Evolutionary conservation across 2,888 invertebrate species (phyloP).

Genomic region (Hirtodrosophila duncani): DNA sequence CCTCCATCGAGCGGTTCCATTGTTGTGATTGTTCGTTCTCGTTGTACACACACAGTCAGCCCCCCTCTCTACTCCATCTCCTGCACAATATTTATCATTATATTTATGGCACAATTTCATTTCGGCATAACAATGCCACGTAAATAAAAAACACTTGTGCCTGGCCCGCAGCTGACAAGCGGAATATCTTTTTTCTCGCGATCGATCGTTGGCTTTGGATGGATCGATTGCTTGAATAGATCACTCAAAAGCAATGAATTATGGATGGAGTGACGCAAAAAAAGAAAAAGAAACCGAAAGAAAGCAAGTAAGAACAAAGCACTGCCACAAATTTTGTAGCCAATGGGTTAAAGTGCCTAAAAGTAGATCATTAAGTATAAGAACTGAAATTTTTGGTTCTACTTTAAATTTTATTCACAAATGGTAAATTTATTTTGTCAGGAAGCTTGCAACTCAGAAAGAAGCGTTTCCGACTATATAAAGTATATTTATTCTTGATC

Average conservation of each 20-base stretch:
- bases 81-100: constrained; percentile 54
- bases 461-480: too few species aligned
- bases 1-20: constrained; percentile 32
- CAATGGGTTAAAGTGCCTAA: too few species aligned
- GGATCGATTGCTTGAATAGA: constrained; percentile 49
- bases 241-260: constrained; percentile 65
- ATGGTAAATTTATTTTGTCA: too few species aligned
- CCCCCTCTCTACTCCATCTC: neutral
- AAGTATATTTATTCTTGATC: too few species aligned
- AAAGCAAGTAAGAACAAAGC: constrained; percentile 17
- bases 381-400: too few species aligned
- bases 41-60: neutral
- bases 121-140: constrained; percentile 38
- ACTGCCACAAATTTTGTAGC: neutral
- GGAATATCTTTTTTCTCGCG: constrained; percentile 71
- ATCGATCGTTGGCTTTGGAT: constrained; percentile 23
- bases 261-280: constrained; percentile 50
- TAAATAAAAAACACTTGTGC: constrained; percentile 58
- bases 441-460: too few species aligned
- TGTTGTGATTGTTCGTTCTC: constrained; percentile 21
- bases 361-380: too few species aligned
- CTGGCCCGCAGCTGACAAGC: constrained; percentile 53
- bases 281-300: constrained; percentile 16
- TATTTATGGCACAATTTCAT: constrained; percentile 68
- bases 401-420: too few species aligned